Evolutionary conservation across 2,113 vertebrate genomes (phyloP), one percentile per base, ranked within the genome.

Genomic region (Amia ocellicauda): DNA sequence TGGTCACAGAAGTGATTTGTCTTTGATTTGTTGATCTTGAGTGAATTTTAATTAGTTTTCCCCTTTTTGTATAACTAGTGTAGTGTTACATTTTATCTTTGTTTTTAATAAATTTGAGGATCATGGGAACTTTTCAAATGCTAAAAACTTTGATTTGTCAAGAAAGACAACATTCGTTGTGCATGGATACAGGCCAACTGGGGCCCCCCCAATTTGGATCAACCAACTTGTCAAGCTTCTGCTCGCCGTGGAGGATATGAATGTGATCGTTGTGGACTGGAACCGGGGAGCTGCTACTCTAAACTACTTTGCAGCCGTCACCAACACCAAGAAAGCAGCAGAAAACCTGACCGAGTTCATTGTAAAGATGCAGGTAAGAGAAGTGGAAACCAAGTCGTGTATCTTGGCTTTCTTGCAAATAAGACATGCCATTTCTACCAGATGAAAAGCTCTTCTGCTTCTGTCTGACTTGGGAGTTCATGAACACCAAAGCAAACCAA

Each of bases 261-360:
- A 99, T 78, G 45, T 97, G 47, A 71, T 99, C 29, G 85, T 96
- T 56, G 93, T 99, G 52, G 95, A 99, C 76, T 99, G 96, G 97
- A 98, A 95, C 85, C 82, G 81, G 16, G 97, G 96, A 2, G 97
- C 96, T 1, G 91, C 95, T 36, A 99, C 93, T 64, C 57, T 97
- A 27, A 85, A 91, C 83, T 99, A 99, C 50, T 69, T 66, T 50
- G 86, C 66, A 7, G 93, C 95, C 0, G 93, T 94, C 40, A 74
- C 74, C 26, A 96, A 97, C 75, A 90, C 89, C 3, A 86, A 80
- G 53, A 87, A 83, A 64, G 92, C 93, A 0, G 93, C 94, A 2
- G 63, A 74, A 26, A 91, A 79, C 74, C 83, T 99, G 75, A 93
- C 89, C 4, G 59, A 63, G 3, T 80, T 89, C 71, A 69, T 97